phyloP scores from a whole-genome alignment of 2,113 vertebrate species.

The Neodon shergylaensis region DNA sequence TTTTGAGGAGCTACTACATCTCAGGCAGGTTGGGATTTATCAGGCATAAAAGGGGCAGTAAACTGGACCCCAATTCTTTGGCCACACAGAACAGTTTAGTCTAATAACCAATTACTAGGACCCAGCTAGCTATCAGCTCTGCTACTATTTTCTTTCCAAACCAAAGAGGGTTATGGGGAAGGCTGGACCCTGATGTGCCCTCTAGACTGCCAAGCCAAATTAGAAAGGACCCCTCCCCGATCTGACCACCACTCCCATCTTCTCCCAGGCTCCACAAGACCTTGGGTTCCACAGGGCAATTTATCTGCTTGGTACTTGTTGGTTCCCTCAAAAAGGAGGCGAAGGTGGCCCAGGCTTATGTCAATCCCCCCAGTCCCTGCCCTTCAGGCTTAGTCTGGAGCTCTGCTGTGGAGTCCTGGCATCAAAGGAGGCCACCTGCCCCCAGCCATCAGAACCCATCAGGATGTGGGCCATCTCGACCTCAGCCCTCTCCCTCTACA shows the following conservation, averaged over 20 bases:
- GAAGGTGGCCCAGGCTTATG: background rate
- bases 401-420: background rate
- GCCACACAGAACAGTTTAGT: background rate
- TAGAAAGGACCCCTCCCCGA: background rate
- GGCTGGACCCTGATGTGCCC: background rate
- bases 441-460: background rate
- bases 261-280: background rate
- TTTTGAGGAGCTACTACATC: background rate
- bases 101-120: background rate
- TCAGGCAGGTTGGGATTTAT: background rate
- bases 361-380: background rate
- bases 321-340: background rate
- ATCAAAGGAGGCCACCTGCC: background rate
- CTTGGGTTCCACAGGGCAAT: background rate
- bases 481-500: background rate
- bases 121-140: background rate
- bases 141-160: constrained; percentile 23
- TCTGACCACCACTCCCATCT: background rate
- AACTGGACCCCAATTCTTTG: background rate
- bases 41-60: background rate
- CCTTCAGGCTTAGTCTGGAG: background rate
- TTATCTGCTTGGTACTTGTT: background rate
- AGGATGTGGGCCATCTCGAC: background rate
- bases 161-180: background rate
- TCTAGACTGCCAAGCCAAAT: background rate